A percentile compares a stretch with the other conserved stretches of the same genome.
phyloP scores from a whole-genome alignment of 1,140 invertebrate genomes.

The Cataglyphis hispanica region DNA sequence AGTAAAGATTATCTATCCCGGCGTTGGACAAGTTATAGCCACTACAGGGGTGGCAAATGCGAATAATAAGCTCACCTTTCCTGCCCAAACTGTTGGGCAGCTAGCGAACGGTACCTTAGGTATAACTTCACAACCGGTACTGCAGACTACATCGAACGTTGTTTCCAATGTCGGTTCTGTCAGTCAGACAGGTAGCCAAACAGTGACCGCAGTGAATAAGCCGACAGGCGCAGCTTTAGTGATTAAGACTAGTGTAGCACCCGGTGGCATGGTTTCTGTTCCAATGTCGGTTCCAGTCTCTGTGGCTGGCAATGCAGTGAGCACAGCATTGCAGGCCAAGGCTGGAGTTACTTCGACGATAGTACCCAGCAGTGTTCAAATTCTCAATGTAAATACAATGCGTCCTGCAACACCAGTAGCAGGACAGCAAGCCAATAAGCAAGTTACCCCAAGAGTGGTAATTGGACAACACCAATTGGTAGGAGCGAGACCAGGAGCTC shows the following conservation, averaged over 20 bases:
- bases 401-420: constrained; percentile 90
- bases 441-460: constrained; percentile 92
- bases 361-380: constrained; percentile 92
- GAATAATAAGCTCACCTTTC: constrained; percentile 83
- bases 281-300: constrained; percentile 90
- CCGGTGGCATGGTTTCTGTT: constrained; percentile 89
- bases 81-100: constrained; percentile 87
- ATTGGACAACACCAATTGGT: constrained; percentile 92
- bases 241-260: constrained; percentile 89
- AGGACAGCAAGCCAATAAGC: constrained; percentile 91
- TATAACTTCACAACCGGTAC: constrained; percentile 78
- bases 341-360: constrained; percentile 87
- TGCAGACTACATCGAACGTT: constrained; percentile 80
- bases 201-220: constrained; percentile 86
- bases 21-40: constrained; percentile 82
- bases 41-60: constrained; percentile 81
- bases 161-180: constrained; percentile 79
- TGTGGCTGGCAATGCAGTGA: constrained; percentile 83
- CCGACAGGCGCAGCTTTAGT: constrained; percentile 89
- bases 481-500: constrained; percentile 91
- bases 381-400: constrained; percentile 92
- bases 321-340: constrained; percentile 87
- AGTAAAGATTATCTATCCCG: constrained; percentile 86
- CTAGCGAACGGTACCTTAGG: constrained; percentile 83
- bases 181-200: constrained; percentile 75